Evolutionary conservation across 2,797 vertebrate genomes (phyloP).

Genomic region (Chromis chromis): DNA sequence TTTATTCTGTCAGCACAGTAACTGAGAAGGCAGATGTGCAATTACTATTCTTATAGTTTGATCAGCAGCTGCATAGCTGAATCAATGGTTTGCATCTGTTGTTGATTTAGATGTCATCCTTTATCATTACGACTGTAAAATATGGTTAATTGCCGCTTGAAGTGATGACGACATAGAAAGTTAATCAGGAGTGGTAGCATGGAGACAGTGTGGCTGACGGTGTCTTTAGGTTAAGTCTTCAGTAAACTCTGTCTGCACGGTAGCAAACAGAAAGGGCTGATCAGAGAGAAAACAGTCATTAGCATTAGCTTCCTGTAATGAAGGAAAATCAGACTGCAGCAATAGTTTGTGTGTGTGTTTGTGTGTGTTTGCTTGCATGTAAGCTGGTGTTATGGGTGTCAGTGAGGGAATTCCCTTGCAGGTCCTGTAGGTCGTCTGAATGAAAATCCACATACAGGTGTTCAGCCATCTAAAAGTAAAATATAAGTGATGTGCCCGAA

Average conservation of each 20-base stretch:
- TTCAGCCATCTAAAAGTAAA: background rate
- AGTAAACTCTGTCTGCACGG: constrained; percentile 70
- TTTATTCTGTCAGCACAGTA: constrained; percentile 19
- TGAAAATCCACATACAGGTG: constrained; percentile 41
- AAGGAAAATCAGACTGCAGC: constrained; percentile 47
- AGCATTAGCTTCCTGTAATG: constrained; percentile 71
- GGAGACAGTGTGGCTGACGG: constrained; percentile 70
- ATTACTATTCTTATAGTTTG: constrained; percentile 39
- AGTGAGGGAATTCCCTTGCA: constrained; percentile 70
- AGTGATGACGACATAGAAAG: constrained; percentile 65
- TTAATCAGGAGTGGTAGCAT: constrained; percentile 45
- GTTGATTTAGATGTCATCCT: constrained; percentile 38
- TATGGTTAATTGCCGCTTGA: constrained; percentile 55
- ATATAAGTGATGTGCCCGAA: background rate
- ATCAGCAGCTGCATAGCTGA: constrained; percentile 28
- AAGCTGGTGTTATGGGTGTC: constrained; percentile 42
- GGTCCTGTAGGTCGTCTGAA: constrained; percentile 52
- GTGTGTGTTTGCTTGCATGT: constrained; percentile 17
- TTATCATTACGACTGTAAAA: constrained; percentile 47
- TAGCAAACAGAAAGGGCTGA: constrained; percentile 61
- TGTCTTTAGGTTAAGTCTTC: constrained; percentile 77
- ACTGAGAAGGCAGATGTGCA: constrained; percentile 1
- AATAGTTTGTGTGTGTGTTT: constrained; percentile 21
- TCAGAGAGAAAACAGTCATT: constrained; percentile 81
- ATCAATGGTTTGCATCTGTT: constrained; percentile 36